Conservation (phyloP, 2,888 invertebrate genomes). For the Julus scandinavius region DNA sequence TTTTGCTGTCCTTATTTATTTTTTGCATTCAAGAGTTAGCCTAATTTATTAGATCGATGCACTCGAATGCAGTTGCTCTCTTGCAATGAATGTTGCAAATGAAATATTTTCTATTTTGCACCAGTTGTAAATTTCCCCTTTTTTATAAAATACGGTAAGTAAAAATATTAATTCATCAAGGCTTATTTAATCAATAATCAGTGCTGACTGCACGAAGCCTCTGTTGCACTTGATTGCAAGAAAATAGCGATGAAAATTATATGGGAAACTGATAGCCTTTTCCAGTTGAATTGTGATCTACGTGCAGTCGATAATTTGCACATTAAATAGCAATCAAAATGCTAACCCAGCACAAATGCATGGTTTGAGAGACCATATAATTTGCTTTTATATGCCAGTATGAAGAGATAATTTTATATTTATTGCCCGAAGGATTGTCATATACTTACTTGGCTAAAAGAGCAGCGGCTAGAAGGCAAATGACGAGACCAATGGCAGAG, state of each 20-base stretch:
- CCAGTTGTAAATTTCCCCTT: background rate
- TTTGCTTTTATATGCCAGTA: conserved; percentile 10
- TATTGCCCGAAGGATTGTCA: conserved; percentile 17
- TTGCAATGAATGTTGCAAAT: background rate
- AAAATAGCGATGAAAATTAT: conserved; percentile 35
- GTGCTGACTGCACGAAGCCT: background rate
- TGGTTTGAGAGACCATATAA: conserved; percentile 5
- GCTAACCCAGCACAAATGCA: background rate
- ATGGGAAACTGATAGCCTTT: conserved; percentile 19
- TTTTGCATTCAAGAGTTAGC: background rate
- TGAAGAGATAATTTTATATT: conserved; percentile 14
- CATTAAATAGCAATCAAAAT: conserved; percentile 31
- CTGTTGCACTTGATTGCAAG: background rate
- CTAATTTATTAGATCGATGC: background rate
- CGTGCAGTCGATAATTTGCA: conserved; percentile 27
- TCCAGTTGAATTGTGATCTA: conserved; percentile 45
- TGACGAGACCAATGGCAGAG: conserved; percentile 53
- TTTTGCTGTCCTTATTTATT: background rate
- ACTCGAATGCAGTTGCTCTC: background rate
- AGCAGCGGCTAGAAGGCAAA: conserved; percentile 53
- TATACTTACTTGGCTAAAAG: conserved; percentile 54
- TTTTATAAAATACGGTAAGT: background rate
- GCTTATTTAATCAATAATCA: background rate
- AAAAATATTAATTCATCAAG: background rate
- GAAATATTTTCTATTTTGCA: background rate